Evolutionary conservation across 2,113 vertebrate species (phyloP).

Genomic region (Indicator indicator): DNA sequence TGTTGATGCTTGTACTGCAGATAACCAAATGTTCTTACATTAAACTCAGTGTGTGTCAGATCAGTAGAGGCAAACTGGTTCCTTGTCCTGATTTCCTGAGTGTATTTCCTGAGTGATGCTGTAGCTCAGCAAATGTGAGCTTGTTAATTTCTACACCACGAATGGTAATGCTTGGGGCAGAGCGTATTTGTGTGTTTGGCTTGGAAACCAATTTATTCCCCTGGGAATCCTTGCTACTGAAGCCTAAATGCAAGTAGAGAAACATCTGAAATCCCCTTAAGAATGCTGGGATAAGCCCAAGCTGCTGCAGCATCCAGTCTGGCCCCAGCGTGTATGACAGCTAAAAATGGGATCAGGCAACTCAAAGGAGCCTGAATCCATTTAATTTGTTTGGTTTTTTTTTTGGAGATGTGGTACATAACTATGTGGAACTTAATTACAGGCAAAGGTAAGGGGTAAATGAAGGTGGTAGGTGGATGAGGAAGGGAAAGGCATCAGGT

Average conservation of each 20-base stretch:
- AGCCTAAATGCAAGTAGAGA: neutral
- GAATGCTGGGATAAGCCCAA: neutral
- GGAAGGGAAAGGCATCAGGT: neutral
- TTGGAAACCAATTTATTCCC: neutral
- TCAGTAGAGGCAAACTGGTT: rapidly evolving
- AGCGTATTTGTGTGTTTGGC: rapidly evolving
- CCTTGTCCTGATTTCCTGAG: rapidly evolving
- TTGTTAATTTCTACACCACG: rapidly evolving
- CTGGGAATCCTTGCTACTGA: neutral
- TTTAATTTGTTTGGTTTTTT: neutral
- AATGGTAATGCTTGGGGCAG: too few species aligned
- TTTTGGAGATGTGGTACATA: neutral
- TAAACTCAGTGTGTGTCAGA: rapidly evolving
- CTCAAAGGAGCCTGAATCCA: rapidly evolving
- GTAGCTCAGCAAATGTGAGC: rapidly evolving
- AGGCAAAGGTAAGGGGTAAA: neutral
- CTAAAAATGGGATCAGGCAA: neutral
- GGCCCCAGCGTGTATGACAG: neutral
- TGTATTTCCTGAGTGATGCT: rapidly evolving
- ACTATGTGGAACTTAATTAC: neutral
- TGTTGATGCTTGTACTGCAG: rapidly evolving
- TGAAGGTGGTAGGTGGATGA: neutral
- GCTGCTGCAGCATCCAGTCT: neutral
- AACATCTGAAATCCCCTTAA: rapidly evolving
- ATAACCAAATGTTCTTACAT: rapidly evolving